Evolutionary conservation across 1,140 invertebrate species (phyloP), one percentile per base, ranked within the genome.

Genomic region (Pissodes strobi): DNA sequence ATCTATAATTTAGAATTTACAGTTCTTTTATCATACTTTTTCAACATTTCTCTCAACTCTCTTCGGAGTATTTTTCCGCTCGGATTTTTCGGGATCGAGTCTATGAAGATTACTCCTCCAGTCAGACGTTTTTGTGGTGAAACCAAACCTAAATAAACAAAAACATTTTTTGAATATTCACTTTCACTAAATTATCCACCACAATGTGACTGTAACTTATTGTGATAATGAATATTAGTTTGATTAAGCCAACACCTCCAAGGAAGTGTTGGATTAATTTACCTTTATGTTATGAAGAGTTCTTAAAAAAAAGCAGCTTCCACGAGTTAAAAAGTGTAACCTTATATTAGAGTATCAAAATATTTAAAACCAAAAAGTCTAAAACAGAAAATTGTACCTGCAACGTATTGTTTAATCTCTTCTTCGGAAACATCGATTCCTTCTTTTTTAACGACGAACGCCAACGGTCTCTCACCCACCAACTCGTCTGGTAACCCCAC

Each of bases 11-110:
- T n/a, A n/a, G n/a, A n/a, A n/a, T n/a, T n/a, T n/a, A n/a, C n/a
- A n/a, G n/a, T n/a, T n/a, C n/a, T n/a, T n/a, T n/a, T n/a, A n/a
- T n/a, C n/a, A n/a, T n/a, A n/a, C n/a, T n/a, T n/a, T n/a, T 39
- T 56, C 2, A 56, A 19, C 21, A 22, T 2, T 13, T 68, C 43
- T 51, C 59, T 61, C 39, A 70, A 57, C 43, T 58, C 76, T 67
- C 81, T 82, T 66, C 89, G 82, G 51, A 92, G 75, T 66, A 91
- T 90, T 81, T 93, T 93, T 27, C 90, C 91, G 0, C 86, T 82
- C 0, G 85, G 73, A 72, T 83, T 89, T 76, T 90, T 92, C 2
- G 90, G 90, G 70, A 93, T 89, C 48, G 81, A 77, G 2, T 87
- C 77, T 0, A 89, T 74, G 66, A 92, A 87, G 63, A 85, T 78